Base-by-base conservation (phyloP, 2,888 invertebrate genomes). In the Papilio gigon region DNA sequence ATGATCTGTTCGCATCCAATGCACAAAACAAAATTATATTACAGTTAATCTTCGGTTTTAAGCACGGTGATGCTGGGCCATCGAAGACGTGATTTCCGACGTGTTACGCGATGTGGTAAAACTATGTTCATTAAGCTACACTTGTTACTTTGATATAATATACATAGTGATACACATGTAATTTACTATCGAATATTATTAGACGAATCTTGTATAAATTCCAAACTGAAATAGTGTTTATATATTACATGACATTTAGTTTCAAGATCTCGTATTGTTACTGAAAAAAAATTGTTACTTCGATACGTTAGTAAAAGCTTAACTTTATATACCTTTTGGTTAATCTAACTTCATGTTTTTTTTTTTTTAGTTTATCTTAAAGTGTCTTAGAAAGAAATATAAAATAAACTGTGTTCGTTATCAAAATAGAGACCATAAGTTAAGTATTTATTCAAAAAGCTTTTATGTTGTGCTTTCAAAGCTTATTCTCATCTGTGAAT, bases 61-160 rank as follows among this genome's bases (percentile, higher is more conserved):
- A 40, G 9, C 0, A 8, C 37, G 30, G 71, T 71, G 56, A 0
- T 8, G 22, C 53, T n/a, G 20, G 22, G 8, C 64, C 42, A 25
- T 22, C n/a, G 40, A 61, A 71, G 42, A 50, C 53, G 42, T 65
- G 65, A 69, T 65, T 61, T 35, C 44, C 27, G 30, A 70, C 71
- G 70, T 68, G 71, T 68, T 65, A 53, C 70, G 14, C 44, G 65
- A 69, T 79, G 78, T 60, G 82, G 80, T 77, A 75, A 78, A 81
- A 82, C 81, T 80, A 82, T 78, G 73, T 80, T 76, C 77, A 80
- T 79, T 74, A 76, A 75, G 73, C 78, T 78, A 73, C 72, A 79
- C 78, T 77, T 77, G 76, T 73, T 68, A 73, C 68, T 76, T 77
- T 76, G 76, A 75, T 74, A 71, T 71, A 61, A 56, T 69, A 37